Conservation (phyloP, 2,888 invertebrate genomes). For the Zaprionus obscuricornis region DNA sequence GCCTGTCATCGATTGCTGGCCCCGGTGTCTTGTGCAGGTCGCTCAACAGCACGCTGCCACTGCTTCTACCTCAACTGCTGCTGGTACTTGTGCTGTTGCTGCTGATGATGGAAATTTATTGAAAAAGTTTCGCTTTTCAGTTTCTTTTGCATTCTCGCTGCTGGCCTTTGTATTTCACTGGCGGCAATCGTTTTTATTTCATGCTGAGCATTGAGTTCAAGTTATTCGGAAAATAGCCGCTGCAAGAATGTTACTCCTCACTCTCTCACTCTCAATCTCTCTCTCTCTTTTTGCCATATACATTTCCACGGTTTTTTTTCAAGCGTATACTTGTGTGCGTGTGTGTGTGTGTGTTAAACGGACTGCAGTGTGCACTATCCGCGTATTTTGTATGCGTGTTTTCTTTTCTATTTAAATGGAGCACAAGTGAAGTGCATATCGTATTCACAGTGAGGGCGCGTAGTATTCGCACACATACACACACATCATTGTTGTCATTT, state of each 20-base stretch:
- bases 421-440: constrained; percentile 75
- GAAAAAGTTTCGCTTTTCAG: constrained; percentile 75
- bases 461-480: constrained; percentile 7
- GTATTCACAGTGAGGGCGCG: constrained; percentile 6
- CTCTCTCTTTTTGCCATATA: no score
- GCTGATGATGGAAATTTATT: constrained; percentile 74
- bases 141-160: constrained; percentile 52
- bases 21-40: constrained; percentile 61
- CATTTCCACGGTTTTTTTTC: constrained; percentile 5
- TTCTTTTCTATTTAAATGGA: constrained; percentile 79
- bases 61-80: not conserved
- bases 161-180: constrained; percentile 64
- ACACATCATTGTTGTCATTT: constrained; percentile 46
- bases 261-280: no score
- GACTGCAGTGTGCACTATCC: not conserved
- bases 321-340: constrained; percentile 3
- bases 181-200: constrained; percentile 70
- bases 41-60: constrained; percentile 11
- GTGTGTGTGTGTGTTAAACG: constrained; percentile 22
- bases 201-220: constrained; percentile 75
- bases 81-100: constrained; percentile 42
- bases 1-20: constrained; percentile 73
- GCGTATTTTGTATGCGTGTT: constrained; percentile 27
- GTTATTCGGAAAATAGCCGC: constrained; percentile 78
- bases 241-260: constrained; percentile 45